phyloP scores from a whole-genome alignment of 2,797 vertebrate genomes.

The Enteromius thamalakanensis region DNA sequence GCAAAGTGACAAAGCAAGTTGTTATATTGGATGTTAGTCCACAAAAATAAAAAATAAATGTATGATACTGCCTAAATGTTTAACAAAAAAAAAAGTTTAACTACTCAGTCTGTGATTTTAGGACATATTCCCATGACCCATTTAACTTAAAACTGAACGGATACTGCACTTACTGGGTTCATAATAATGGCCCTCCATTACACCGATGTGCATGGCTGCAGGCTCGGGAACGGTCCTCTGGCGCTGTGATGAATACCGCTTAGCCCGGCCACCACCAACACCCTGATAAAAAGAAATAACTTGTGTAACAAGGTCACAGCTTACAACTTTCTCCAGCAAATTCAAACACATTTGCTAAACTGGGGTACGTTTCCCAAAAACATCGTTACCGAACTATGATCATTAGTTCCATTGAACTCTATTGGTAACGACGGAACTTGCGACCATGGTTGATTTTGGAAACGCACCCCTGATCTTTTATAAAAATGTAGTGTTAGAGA shows the following conservation, averaged over 20 bases:
- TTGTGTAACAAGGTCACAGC: neutral
- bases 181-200: slow-evolving; percentile 96
- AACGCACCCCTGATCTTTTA: neutral
- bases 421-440: too few relatives aligned
- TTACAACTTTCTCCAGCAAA: neutral
- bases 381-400: too few relatives aligned
- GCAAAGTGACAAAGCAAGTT: slow-evolving; percentile 24
- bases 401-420: too few relatives aligned
- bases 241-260: slow-evolving; percentile 94
- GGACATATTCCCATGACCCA: neutral
- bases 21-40: neutral
- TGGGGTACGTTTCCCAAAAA: too few relatives aligned
- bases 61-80: neutral
- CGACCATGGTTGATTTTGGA: too few relatives aligned
- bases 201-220: slow-evolving; percentile 89
- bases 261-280: slow-evolving; percentile 86
- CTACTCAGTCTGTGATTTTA: neutral
- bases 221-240: slow-evolving; percentile 91
- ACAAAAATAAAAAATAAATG: neutral
- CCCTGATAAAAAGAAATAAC: slow-evolving; percentile 66
- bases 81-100: neutral
- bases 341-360: neutral
- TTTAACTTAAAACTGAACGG: neutral
- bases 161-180: slow-evolving; percentile 86
- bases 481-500: too few relatives aligned